Percentiles rank a stretch among this genome's conserved stretches.
phyloP scores from a whole-genome alignment of 2,113 vertebrate genomes.

The Lepus americanus region DNA sequence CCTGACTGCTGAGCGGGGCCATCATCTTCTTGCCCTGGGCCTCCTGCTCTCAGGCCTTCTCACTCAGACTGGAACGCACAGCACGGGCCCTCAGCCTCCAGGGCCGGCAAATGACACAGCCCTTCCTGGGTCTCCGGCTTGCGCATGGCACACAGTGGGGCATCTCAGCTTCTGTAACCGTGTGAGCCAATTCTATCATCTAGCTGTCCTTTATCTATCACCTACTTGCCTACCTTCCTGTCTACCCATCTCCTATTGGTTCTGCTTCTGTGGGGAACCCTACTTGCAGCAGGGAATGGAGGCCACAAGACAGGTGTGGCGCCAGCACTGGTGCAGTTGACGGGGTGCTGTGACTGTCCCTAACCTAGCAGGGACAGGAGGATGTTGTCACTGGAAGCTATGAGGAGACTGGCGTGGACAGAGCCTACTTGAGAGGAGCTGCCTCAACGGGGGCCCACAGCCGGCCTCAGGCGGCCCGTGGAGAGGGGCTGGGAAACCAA shows the following conservation, averaged over 20 bases:
- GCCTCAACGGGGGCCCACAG: background rate
- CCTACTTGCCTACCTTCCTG: background rate
- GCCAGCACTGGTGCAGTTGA: background rate
- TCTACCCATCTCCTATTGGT: background rate
- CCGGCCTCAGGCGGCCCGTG: rapidly evolving
- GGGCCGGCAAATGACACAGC: background rate
- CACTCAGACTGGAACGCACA: background rate
- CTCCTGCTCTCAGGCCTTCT: background rate
- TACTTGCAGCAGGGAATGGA: background rate
- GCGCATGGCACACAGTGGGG: too few relatives aligned
- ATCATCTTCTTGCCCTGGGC: background rate
- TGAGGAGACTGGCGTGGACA: background rate
- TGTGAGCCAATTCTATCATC: background rate
- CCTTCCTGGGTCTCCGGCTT: background rate
- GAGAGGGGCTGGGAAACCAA: background rate
- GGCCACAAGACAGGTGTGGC: rapidly evolving
- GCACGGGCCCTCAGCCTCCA: background rate
- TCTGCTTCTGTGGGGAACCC: background rate
- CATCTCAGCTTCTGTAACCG: background rate
- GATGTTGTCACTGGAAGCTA: background rate
- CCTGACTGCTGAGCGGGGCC: background rate
- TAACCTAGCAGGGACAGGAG: background rate
- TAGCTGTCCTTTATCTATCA: background rate
- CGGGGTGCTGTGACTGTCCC: background rate
- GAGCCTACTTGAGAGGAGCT: background rate